Conservation (phyloP, 2,797 vertebrate genomes). For the Hafferia zeledoni region DNA sequence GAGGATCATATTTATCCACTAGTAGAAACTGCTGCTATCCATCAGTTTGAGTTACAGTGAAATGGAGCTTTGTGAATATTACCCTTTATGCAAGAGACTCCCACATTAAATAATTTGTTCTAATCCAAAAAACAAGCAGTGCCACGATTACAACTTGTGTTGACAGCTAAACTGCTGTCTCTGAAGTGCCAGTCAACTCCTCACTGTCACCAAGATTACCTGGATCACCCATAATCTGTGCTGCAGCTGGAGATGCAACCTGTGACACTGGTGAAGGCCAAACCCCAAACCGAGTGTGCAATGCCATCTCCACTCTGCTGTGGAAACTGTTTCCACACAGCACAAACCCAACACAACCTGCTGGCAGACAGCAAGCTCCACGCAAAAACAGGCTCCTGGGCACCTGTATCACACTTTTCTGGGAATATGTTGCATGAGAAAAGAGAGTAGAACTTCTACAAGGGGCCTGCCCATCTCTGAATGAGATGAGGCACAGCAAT, state of each 20-base stretch:
- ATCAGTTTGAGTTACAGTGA: neutral
- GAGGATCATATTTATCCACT: neutral
- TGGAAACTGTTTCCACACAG: neutral
- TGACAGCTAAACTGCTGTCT: neutral
- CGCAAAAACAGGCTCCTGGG: neutral
- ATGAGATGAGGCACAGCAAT: neutral
- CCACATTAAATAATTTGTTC: neutral
- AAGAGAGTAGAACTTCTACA: neutral
- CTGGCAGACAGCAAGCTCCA: neutral
- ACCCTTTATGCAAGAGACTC: neutral
- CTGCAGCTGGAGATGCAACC: neutral
- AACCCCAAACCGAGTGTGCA: neutral
- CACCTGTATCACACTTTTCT: rapidly evolving
- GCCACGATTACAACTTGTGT: neutral
- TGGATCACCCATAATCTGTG: neutral
- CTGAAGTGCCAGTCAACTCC: neutral
- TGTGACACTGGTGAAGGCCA: neutral
- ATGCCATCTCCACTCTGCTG: rapidly evolving
- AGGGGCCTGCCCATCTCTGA: neutral
- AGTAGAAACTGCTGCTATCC: neutral
- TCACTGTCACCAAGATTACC: neutral
- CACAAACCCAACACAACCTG: neutral
- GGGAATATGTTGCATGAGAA: neutral
- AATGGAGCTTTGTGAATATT: neutral
- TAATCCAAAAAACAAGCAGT: neutral